These are phyloP conservation scores for Acrobasis repandana DNA, from an alignment of 2,888 invertebrate genomes.

Conservation along the genomic window DNA sequence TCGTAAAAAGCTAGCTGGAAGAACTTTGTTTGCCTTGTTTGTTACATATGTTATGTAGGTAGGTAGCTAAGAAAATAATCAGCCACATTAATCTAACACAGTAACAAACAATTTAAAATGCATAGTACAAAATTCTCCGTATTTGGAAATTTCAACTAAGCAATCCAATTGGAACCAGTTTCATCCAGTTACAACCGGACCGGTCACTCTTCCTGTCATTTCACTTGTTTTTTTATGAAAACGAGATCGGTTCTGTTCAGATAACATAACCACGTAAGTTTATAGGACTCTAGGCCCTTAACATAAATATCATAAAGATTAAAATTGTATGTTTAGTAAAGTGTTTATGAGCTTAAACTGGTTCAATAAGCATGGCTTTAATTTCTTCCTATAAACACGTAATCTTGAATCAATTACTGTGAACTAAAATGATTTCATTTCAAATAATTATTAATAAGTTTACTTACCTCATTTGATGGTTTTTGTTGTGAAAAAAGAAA, in stretches of 20 bases:
- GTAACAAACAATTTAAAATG: no score
- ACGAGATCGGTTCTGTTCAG: slow-evolving; percentile 26
- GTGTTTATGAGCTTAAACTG: background rate
- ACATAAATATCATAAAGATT: background rate
- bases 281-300: background rate
- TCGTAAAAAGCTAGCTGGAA: no score
- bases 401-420: background rate
- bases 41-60: no score
- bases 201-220: slow-evolving; percentile 61
- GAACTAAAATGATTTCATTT: background rate
- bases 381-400: background rate
- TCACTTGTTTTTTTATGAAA: slow-evolving; percentile 51
- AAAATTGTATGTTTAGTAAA: background rate
- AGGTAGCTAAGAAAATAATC: no score
- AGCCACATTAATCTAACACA: no score
- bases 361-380: background rate
- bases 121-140: no score
- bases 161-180: slow-evolving; percentile 46
- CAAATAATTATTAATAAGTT: no score
- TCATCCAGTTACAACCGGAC: slow-evolving; percentile 42
- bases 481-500: no score
- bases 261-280: background rate
- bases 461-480: no score
- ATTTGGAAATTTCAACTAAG: background rate
- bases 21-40: no score